These are phyloP conservation scores for Acyrthosiphon pisum DNA, from an alignment of 1,140 invertebrate genomes.

Conservation along the genomic window DNA sequence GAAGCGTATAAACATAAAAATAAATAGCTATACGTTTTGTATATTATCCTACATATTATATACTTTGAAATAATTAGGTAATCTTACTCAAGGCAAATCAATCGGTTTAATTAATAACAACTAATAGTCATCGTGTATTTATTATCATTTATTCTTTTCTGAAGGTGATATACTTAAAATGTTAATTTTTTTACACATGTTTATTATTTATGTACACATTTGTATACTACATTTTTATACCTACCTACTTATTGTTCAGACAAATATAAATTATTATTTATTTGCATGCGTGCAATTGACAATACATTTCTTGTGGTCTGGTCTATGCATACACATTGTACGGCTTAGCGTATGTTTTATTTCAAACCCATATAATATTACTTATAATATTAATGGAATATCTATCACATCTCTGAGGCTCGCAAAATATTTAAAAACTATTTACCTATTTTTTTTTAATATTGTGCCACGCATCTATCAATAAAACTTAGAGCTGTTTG, in stretches of 20 bases:
- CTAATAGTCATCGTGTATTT: neutral
- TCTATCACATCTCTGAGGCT: neutral
- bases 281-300: neutral
- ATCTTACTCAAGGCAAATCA: neutral
- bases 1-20: no score
- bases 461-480: neutral
- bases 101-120: neutral
- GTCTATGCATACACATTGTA: neutral
- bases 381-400: neutral
- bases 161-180: no score
- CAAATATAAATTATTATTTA: neutral
- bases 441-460: neutral
- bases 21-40: neutral
- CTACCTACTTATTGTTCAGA: neutral
- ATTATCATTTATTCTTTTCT: neutral
- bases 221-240: no score
- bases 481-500: neutral
- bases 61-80: neutral
- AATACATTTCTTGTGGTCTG: neutral
- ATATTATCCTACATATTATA: neutral
- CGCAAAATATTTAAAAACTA: neutral
- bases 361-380: neutral
- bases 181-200: neutral
- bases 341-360: neutral
- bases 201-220: neutral